Conservation (phyloP, 2,113 vertebrate genomes). For the Lepus europaeus region DNA sequence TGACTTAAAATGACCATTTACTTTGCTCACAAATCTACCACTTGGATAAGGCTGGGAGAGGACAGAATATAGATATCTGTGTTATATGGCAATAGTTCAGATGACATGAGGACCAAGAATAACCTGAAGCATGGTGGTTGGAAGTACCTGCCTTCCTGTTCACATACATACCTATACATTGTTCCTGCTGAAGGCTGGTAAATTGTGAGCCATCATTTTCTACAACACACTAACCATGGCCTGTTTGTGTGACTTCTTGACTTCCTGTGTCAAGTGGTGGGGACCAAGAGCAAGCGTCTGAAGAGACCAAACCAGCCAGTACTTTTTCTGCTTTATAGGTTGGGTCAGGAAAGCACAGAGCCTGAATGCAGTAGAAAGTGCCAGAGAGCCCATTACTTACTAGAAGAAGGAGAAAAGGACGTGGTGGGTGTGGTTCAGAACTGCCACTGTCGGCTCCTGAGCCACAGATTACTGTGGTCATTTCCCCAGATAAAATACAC, state of each 20-base stretch:
- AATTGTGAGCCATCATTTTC: neutral
- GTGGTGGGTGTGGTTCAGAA: neutral
- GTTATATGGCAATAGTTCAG: neutral
- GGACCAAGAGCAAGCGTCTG: neutral
- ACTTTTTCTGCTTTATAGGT: neutral
- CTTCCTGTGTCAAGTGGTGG: neutral
- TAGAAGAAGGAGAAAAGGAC: neutral
- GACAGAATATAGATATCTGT: neutral
- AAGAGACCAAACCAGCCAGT: neutral
- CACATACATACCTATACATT: neutral
- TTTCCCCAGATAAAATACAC: neutral
- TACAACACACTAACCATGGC: neutral
- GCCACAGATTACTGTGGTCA: neutral
- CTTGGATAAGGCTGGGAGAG: neutral
- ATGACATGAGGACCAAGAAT: neutral
- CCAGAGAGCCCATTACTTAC: neutral
- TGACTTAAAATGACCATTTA: neutral
- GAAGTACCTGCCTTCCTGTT: neutral
- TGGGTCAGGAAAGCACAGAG: neutral
- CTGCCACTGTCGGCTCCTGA: neutral
- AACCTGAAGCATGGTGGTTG: neutral
- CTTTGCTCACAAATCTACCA: neutral
- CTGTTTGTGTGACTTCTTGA: neutral
- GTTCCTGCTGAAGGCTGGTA: neutral
- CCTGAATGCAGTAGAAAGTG: neutral